Evolutionary conservation across 2,888 invertebrate genomes (phyloP).

Genomic region (Archaeoteleia sp.): DNA sequence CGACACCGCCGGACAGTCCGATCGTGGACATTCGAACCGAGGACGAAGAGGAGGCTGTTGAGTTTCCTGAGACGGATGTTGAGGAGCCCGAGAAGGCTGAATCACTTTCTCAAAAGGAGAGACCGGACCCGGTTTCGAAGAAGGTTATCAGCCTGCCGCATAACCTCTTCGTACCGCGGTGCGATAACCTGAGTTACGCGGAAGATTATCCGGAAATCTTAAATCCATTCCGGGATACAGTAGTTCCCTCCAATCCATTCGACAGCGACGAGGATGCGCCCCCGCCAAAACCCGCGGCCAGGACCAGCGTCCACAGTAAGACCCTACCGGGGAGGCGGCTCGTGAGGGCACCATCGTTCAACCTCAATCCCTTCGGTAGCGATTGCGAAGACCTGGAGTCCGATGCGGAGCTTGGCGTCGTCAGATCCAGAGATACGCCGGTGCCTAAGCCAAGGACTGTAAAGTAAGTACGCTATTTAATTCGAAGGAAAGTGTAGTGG

Average conservation of each 20-base stretch:
- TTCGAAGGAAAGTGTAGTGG: not conserved
- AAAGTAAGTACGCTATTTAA: constrained; percentile 66
- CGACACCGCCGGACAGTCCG: not conserved
- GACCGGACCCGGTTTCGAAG: constrained; percentile 2
- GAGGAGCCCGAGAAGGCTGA: constrained; percentile 27
- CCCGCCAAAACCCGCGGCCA: constrained; percentile 71
- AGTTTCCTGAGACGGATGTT: constrained; percentile 22
- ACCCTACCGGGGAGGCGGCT: constrained; percentile 59
- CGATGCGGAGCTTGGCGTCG: constrained; percentile 48
- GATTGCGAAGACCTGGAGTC: constrained; percentile 80
- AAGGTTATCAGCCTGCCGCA: too few relatives aligned
- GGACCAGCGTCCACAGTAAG: constrained; percentile 58
- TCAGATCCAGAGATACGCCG: constrained; percentile 62
- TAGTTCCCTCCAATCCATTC: constrained; percentile 85
- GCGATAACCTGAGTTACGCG: constrained; percentile 56
- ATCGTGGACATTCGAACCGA: constrained; percentile 1
- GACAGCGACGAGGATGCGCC: constrained; percentile 80
- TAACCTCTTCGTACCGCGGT: constrained; percentile 7
- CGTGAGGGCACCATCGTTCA: constrained; percentile 77
- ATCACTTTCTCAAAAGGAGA: constrained; percentile 43
- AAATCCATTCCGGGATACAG: constrained; percentile 88
- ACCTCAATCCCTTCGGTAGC: constrained; percentile 84
- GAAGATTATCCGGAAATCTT: constrained; percentile 84
- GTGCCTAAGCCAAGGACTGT: constrained; percentile 76
- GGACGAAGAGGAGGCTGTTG: constrained; percentile 21